Evolutionary conservation across 2,113 vertebrate genomes (phyloP).

Genomic region (Herpetotheres cachinnans): DNA sequence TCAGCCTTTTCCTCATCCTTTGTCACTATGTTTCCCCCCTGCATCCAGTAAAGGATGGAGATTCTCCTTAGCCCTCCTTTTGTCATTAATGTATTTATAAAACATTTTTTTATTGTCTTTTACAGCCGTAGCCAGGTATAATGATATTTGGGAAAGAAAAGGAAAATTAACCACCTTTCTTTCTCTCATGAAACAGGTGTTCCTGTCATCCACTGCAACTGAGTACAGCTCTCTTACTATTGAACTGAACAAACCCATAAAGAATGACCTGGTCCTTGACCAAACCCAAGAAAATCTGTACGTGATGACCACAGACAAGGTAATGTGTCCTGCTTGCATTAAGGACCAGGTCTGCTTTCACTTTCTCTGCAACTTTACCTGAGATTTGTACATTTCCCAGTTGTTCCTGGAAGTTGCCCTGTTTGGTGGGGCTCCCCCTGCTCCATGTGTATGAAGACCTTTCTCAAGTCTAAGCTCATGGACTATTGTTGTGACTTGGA

Average conservation of each 20-base stretch:
- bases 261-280: slow-evolving; percentile 87
- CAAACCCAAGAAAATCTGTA: slow-evolving; percentile 78
- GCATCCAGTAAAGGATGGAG: background rate
- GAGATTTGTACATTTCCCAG: background rate
- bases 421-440: background rate
- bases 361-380: background rate
- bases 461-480: background rate
- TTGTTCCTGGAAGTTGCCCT: background rate
- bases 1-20: background rate
- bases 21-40: background rate
- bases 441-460: background rate
- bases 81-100: background rate
- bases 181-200: slow-evolving; percentile 75
- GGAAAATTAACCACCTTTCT: background rate
- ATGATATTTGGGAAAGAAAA: background rate
- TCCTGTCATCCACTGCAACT: slow-evolving; percentile 66
- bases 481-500: background rate
- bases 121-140: background rate
- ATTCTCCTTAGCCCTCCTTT: background rate
- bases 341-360: background rate
- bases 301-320: slow-evolving; percentile 90
- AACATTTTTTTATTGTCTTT: background rate
- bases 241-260: slow-evolving; percentile 78
- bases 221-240: slow-evolving; percentile 76
- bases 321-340: background rate